Base-by-base conservation (phyloP, 2,888 invertebrate genomes). In the Drosophila kuntzei region DNA sequence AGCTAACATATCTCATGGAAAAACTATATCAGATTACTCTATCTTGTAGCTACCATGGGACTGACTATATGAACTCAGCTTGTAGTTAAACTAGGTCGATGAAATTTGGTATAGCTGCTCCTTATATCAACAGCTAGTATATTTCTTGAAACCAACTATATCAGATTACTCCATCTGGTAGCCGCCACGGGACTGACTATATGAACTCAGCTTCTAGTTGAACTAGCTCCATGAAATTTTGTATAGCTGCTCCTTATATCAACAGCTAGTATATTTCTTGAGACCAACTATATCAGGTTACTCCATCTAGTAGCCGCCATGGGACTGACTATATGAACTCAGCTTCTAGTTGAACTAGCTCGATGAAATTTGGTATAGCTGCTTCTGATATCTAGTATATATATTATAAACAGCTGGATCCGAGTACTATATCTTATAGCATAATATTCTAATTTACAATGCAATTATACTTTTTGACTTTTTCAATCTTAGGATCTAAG, bases 1-100 rank as follows among this genome's bases (percentile, higher is more conserved):
- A 32, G 32, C 12, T 3, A 12, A 3, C 12, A 12, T 0, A 32
- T 32, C 1, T 32, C 5, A 5, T n/a, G 0, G 12, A 32, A 32
- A 1, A 32, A 12, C 32, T 3, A 4, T 1, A 32, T n/a, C 0
- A 12, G 12, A 32, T 5, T 12, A 32, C 32, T 32, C 32, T 6
- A 12, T 32, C 32, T 12, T 12, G 2, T 7, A 36, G 2, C 41
- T 41, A 0, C 2, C 36, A 36, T 20, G 20, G 6, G n/a, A 41
- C 41, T 41, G 41, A 20, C 41, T 20, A 41, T 20, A 6, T 9
- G 12, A 41, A 41, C 41, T 11, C 20, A 41, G 41, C 32, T 32
- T 1, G 2, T 20, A 12, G 2, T 22, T 12, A 2, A 32, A 2
- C 5, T n/a, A 20, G 2, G 7, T 20, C 2, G 2, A 41, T 41